Evolutionary conservation across 2,888 invertebrate species (phyloP).

Genomic region (Orthosia gothica): DNA sequence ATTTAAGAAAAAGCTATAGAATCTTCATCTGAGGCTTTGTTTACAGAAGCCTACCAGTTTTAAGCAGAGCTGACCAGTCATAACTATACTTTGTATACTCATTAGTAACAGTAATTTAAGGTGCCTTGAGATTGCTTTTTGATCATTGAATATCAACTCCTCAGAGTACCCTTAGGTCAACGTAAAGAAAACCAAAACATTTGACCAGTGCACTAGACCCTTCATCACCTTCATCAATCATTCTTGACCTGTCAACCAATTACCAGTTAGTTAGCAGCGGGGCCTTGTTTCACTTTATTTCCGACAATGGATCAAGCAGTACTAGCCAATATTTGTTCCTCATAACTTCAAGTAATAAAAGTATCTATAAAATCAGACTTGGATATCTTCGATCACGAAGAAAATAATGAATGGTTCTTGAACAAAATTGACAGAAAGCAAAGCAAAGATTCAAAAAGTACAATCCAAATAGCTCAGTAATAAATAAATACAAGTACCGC

Average conservation of each 20-base stretch:
- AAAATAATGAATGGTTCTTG: neutral
- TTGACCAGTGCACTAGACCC: neutral
- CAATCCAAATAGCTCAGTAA: neutral
- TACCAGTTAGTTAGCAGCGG: neutral
- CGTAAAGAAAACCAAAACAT: neutral
- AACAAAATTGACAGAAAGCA: slow-evolving; percentile 5
- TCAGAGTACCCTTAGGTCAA: neutral
- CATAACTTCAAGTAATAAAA: neutral
- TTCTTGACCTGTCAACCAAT: neutral
- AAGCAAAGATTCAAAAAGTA: neutral
- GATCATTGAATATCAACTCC: neutral
- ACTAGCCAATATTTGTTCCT: neutral
- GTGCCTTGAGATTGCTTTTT: neutral
- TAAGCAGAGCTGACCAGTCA: neutral
- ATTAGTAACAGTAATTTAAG: neutral
- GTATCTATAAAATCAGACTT: neutral
- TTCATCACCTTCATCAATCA: slow-evolving; percentile 3
- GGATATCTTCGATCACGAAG: neutral
- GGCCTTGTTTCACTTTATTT: neutral
- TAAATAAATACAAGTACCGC: slow-evolving; percentile 21
- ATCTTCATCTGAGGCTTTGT: slow-evolving; percentile 19
- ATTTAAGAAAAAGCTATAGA: slow-evolving; percentile 28
- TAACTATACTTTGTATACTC: too few species aligned
- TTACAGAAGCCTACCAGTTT: neutral
- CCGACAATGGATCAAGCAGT: neutral